A percentile compares a stretch with the other conserved stretches of the same genome.
These are phyloP conservation scores for Teleopsis dalmanni DNA, from an alignment of 1,140 invertebrate genomes.

Conservation along the genomic window DNA sequence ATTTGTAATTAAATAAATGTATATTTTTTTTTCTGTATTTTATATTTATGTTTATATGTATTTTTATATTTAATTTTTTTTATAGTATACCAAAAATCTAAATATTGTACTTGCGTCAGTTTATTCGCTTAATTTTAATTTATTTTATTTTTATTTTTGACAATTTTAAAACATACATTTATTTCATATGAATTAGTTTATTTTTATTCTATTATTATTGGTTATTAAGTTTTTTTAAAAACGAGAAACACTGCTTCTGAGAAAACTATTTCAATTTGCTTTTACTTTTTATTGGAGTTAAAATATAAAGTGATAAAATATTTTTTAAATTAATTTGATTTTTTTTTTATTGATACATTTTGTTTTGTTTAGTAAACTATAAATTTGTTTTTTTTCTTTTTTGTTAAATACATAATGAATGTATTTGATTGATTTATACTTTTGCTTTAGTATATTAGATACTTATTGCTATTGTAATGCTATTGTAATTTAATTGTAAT, in stretches of 20 bases:
- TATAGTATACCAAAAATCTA: background rate
- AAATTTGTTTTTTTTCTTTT: too few relatives aligned
- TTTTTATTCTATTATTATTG: too few relatives aligned
- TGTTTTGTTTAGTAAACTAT: too few relatives aligned
- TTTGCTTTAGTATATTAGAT: too few relatives aligned
- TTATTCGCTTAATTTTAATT: background rate
- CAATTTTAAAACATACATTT: background rate
- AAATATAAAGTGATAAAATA: background rate
- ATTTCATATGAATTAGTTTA: too few relatives aligned
- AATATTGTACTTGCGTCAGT: slow-evolving; percentile 7
- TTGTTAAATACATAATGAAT: background rate
- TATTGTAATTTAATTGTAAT: too few relatives aligned
- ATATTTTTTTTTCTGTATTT: slow-evolving; percentile 3
- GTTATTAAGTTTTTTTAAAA: too few relatives aligned
- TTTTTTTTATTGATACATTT: background rate
- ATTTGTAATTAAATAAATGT: too few relatives aligned
- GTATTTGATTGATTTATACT: background rate
- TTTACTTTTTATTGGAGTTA: background rate
- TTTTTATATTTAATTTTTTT: slow-evolving; percentile 1
- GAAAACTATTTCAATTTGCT: background rate
- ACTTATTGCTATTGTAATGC: slow-evolving; percentile 3
- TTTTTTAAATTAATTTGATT: background rate
- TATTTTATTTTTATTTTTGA: background rate
- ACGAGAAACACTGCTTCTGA: too few relatives aligned
- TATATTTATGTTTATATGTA: background rate